Base-by-base conservation (phyloP, 2,888 invertebrate genomes). In the Chelonus formosanus region DNA sequence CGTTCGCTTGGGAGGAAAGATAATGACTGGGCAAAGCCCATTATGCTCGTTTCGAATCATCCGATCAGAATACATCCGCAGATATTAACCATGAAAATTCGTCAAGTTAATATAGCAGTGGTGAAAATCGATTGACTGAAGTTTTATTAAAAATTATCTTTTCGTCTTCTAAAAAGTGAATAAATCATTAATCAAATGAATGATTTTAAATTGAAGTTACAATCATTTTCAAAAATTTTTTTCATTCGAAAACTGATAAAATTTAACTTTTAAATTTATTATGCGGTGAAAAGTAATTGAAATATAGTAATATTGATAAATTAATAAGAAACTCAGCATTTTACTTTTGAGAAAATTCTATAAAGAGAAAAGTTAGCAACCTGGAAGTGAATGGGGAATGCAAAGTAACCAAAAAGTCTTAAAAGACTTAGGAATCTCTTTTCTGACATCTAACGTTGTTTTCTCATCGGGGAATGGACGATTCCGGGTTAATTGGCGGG, bases 401-500 rank as follows among this genome's bases (percentile, higher is more conserved):
- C 36, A 62, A 36, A 36, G 6, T 60, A 47, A 55, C 44, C 34
- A 44, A 36, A 10, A 44, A 32, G 36, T 63, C 32, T 55, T 40
- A n/a, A 36, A 54, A 54, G n/a, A 20, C 52, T 53, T 50, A 47
- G 50, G 43, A 63, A 63, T 63, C 34, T 57, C 52, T 50, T 63
- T 67, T 45, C 43, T 64, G 66, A 65, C 69, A 68, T 71, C 68
- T 68, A 69, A 68, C 67, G 68, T 72, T 70, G 69, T 68, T 69
- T 64, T 64, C 64, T 58, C 58, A 31, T 35, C 34, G 64, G 56
- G 57, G 53, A 58, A 64, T 58, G 58, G 45, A 58, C 58, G 58
- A 58, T 58, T 64, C 64, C 58, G 58, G 58, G 57, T 71, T 72
- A 71, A 72, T 72, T 72, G 71, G 68, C 67, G 69, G 64, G 69